These are phyloP conservation scores for Sciurus carolinensis DNA, from an alignment of 2,797 vertebrate species.

Conservation along the genomic window DNA sequence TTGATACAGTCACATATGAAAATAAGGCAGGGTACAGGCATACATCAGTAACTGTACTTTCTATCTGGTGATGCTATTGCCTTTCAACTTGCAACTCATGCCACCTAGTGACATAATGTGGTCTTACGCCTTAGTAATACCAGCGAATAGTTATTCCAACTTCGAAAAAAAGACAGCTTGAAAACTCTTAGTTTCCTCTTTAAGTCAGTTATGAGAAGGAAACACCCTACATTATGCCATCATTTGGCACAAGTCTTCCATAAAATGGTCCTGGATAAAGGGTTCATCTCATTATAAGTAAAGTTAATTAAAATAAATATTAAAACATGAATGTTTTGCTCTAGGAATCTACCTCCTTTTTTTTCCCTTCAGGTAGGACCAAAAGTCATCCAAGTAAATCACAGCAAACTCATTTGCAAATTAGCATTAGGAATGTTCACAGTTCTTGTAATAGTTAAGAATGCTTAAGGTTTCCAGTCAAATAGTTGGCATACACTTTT, in stretches of 20 bases:
- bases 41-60: not conserved
- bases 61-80: not conserved
- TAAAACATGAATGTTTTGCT: constrained; percentile 32
- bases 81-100: constrained; percentile 72
- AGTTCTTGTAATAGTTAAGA: not conserved
- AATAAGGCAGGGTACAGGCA: not conserved
- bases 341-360: not conserved
- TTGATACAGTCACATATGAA: not conserved
- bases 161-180: constrained; percentile 9
- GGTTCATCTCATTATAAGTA: not conserved
- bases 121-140: constrained; percentile 21
- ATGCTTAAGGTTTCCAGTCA: not conserved
- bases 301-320: constrained; percentile 45
- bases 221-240: not conserved
- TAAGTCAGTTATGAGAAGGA: constrained; percentile 1
- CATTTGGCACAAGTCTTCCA: not conserved
- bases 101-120: constrained; percentile 77
- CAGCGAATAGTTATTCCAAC: not conserved
- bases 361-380: not conserved
- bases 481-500: not conserved
- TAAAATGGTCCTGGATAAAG: not conserved
- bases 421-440: not conserved
- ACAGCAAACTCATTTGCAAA: not conserved
- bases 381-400: not conserved
- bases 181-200: constrained; percentile 5